Percentiles rank a stretch among this genome's conserved stretches.
These are phyloP conservation scores for Lypha dubia DNA, from an alignment of 2,888 invertebrate genomes.

Conservation along the genomic window DNA sequence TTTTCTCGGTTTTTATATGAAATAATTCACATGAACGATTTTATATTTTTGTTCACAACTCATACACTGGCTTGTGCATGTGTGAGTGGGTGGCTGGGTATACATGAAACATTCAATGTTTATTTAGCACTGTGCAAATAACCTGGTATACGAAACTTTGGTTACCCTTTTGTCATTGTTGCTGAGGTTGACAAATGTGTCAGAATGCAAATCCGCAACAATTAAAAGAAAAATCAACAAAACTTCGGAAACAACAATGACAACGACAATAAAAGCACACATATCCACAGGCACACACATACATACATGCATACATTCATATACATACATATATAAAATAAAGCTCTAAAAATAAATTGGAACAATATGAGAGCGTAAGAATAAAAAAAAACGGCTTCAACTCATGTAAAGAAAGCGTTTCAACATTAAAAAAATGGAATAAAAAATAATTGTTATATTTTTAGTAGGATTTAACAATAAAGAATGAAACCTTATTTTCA, in stretches of 20 bases:
- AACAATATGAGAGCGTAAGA: slow-evolving; percentile 56
- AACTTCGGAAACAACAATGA: slow-evolving; percentile 71
- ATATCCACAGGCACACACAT: slow-evolving; percentile 9
- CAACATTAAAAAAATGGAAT: slow-evolving; percentile 39
- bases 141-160: slow-evolving; percentile 75
- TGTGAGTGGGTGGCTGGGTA: neutral
- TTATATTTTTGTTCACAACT: slow-evolving; percentile 11
- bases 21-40: neutral
- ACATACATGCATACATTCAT: slow-evolving; percentile 1
- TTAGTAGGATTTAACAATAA: slow-evolving; percentile 69
- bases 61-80: neutral
- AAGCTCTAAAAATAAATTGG: slow-evolving; percentile 64
- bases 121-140: slow-evolving; percentile 71
- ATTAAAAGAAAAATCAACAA: slow-evolving; percentile 83
- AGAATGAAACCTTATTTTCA: slow-evolving; percentile 52
- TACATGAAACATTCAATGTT: slow-evolving; percentile 53
- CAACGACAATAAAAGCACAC: slow-evolving; percentile 54
- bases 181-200: slow-evolving; percentile 83
- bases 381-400: slow-evolving; percentile 22
- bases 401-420: slow-evolving; percentile 13
- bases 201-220: slow-evolving; percentile 83
- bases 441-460: slow-evolving; percentile 67
- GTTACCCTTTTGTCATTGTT: slow-evolving; percentile 77
- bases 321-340: neutral
- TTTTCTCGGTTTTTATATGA: neutral